Conservation (phyloP, 2,888 invertebrate species). For the Drosophila infuscata region DNA sequence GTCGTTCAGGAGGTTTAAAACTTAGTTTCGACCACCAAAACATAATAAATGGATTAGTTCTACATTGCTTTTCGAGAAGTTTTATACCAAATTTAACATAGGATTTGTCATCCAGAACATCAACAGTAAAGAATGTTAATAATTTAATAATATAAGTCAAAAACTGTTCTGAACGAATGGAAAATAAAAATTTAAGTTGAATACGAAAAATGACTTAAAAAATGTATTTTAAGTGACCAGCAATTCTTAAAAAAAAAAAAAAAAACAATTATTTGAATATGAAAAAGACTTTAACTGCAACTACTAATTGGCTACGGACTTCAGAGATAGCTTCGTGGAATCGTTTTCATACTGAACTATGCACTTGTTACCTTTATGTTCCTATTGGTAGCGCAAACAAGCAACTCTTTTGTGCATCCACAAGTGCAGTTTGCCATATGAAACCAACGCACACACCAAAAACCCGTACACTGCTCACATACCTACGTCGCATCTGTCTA, state of each 20-base stretch:
- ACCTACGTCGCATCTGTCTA: conserved; percentile 6
- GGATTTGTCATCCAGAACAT: neutral
- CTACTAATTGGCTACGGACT: neutral
- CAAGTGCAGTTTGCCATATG: neutral
- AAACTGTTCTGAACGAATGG: neutral
- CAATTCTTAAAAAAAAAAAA: neutral
- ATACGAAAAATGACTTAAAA: neutral
- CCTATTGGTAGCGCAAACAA: neutral
- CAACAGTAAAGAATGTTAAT: neutral
- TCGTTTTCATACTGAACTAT: neutral
- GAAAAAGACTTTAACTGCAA: neutral
- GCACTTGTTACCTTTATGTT: neutral
- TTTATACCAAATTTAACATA: neutral
- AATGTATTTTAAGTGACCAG: neutral
- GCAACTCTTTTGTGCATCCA: neutral
- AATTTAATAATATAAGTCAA: neutral
- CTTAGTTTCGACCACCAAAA: neutral
- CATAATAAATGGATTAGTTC: neutral
- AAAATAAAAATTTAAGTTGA: neutral
- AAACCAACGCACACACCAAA: conserved; percentile 7
- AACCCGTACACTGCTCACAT: neutral
- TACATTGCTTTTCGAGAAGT: neutral
- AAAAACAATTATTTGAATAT: neutral
- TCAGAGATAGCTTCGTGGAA: neutral
- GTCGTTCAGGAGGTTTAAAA: neutral